Conservation (phyloP, 1,140 invertebrate genomes). For the Popillia japonica region DNA sequence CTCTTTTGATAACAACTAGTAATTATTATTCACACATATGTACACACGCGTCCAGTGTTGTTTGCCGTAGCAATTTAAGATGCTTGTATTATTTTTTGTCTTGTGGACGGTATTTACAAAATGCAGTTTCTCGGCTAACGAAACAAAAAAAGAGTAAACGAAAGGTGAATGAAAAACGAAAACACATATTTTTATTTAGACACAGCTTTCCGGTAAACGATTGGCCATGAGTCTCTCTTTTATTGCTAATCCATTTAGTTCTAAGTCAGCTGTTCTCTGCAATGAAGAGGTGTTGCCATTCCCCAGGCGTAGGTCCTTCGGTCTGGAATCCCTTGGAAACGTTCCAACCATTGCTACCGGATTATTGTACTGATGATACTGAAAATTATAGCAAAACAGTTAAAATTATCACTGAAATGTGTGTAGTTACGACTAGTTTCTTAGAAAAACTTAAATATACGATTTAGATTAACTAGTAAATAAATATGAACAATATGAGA, state of each 20-base stretch:
- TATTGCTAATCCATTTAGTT: conserved; percentile 74
- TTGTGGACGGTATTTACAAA: conserved; percentile 37
- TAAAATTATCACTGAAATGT: too few relatives aligned
- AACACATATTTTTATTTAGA: conserved; percentile 61
- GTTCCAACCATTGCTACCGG: conserved; percentile 58
- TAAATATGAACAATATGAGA: too few relatives aligned
- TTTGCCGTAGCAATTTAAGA: neutral
- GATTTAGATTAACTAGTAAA: too few relatives aligned
- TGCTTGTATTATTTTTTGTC: neutral
- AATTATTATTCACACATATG: conserved; percentile 23
- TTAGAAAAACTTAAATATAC: too few relatives aligned
- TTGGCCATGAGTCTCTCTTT: conserved; percentile 78
- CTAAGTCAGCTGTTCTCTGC: conserved; percentile 53
- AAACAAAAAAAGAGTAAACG: neutral
- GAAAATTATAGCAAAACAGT: conserved; percentile 39
- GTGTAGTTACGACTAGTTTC: too few relatives aligned
- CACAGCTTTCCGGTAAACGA: conserved; percentile 78
- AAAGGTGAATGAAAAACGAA: neutral
- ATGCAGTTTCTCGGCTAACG: neutral
- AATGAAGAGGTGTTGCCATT: conserved; percentile 55
- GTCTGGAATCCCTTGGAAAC: conserved; percentile 58
- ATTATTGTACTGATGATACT: conserved; percentile 60
- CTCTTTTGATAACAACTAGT: conserved; percentile 19
- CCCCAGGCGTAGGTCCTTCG: conserved; percentile 57
- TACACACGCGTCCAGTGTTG: conserved; percentile 21